Evolutionary conservation across 2,797 vertebrate species (phyloP), one percentile per base, ranked within the genome.

Genomic region (Halcyon smyrnensis): DNA sequence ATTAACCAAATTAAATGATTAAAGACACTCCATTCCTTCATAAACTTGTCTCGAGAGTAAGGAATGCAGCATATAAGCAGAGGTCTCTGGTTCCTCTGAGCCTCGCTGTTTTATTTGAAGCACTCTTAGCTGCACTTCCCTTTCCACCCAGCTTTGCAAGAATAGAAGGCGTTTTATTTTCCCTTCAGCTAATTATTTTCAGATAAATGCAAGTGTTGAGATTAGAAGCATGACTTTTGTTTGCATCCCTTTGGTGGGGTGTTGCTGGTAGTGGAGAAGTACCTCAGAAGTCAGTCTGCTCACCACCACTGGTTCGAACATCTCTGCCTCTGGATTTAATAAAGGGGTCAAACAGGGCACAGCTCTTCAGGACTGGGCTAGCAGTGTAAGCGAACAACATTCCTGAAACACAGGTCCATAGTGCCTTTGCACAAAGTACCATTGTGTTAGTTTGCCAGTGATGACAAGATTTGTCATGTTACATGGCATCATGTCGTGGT

Each of bases 1-100:
- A 98, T 98, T 98, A 98, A 97, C 97, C 94, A 97, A 99, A 99
- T 99, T 98, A 98, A 99, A 99, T 98, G 98, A 98, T 99, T 98
- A 97, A 99, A 98, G 98, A 98, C 98, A 98, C 98, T 98, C 82
- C 97, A 98, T 98, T 98, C 97, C 98, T 98, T 98, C 98, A 98
- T 98, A 98, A 98, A 98, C 98, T 98, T 95, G 95, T 98, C 98
- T 99, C 95, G 24, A 91, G 98, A 97, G 97, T 98, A 89, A 94
- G 88, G 87, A 93, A 94, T 56, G 84, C 70, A 90, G 64, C 90
- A 60, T 34, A 80, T 65, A 95, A 60, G 84, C 56, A 90, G 83
- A 93, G 89, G 89, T 81, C 81, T 78, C 76, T 67, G 46, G 89
- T 93, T 96, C 92, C 95, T 96, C 81, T 93, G 92, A 96, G 94